Evolutionary conservation across 2,113 vertebrate species (phyloP).

Genomic region (Podiceps cristatus): DNA sequence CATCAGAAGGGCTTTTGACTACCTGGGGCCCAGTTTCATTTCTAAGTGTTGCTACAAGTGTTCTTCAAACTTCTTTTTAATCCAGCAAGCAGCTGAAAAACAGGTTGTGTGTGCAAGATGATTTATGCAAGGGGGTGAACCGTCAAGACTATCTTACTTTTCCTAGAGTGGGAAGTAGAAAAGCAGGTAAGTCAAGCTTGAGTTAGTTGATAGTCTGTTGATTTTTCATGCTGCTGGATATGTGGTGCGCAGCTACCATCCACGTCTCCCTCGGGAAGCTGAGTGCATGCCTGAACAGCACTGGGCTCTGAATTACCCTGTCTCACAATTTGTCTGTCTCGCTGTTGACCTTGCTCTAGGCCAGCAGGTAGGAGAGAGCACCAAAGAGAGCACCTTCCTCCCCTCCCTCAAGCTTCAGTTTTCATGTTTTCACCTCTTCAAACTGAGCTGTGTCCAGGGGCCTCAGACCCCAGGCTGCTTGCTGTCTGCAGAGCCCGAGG

Average conservation of each 20-base stretch:
- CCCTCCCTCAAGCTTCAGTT: not conserved
- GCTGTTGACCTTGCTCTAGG: not conserved
- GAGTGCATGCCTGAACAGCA: not conserved
- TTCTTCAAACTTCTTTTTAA: not conserved
- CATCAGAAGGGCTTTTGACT: not conserved
- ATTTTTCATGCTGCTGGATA: not conserved
- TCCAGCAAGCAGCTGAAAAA: not conserved
- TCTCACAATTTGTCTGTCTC: not conserved
- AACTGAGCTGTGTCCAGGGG: not conserved
- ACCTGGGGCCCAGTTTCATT: not conserved
- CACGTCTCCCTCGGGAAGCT: accelerated
- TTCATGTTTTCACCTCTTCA: not conserved
- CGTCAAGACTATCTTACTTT: not conserved
- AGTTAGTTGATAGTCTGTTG: not conserved
- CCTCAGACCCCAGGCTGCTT: not conserved
- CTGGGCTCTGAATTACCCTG: not conserved
- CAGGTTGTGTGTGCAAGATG: not conserved
- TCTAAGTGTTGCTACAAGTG: not conserved
- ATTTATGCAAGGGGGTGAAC: not conserved
- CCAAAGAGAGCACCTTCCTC: not conserved
- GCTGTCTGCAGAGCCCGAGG: not conserved
- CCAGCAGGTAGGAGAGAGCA: not conserved
- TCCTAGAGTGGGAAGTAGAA: not conserved
- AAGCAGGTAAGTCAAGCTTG: not conserved
- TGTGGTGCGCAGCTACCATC: not conserved